Percentiles rank a stretch among this genome's conserved stretches.
These are phyloP conservation scores for Anodontia alba DNA, from an alignment of 2,888 invertebrate species.

Conservation along the genomic window DNA sequence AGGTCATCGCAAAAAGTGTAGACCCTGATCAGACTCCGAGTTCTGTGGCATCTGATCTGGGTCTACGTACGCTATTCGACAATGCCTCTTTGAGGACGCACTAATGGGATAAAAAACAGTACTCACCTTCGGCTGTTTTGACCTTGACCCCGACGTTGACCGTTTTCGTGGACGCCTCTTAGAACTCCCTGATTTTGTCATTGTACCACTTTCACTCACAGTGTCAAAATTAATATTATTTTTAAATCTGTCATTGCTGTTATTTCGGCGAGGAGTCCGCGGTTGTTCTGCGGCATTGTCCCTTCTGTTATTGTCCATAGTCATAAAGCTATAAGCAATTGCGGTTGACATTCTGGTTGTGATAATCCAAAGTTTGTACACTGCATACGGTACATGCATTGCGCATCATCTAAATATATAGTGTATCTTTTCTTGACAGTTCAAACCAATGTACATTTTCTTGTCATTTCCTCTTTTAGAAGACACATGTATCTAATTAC, in stretches of 20 bases:
- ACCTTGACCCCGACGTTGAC: conserved; percentile 44
- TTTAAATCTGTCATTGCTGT: conserved; percentile 34
- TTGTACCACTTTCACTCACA: conserved; percentile 46
- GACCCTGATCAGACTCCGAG: no score
- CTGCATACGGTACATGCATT: conserved; percentile 45
- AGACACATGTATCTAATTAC: not conserved
- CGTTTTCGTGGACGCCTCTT: conserved; percentile 37
- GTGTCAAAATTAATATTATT: conserved; percentile 49
- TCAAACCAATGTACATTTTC: not conserved
- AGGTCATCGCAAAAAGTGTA: no score
- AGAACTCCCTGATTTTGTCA: conserved; percentile 23
- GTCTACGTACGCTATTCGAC: no score
- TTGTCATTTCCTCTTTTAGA: not conserved
- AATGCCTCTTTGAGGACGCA: no score
- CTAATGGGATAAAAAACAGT: no score
- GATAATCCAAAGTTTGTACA: conserved; percentile 42
- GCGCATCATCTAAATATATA: conserved; percentile 37
- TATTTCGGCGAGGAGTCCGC: not conserved
- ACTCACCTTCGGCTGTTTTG: conserved; percentile 31
- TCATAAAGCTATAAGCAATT: conserved; percentile 63
- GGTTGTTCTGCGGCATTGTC: not conserved
- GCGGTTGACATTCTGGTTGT: conserved; percentile 57
- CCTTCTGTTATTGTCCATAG: conserved; percentile 37
- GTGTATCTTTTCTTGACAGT: not conserved
- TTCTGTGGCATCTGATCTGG: no score